Evolutionary conservation across 1,140 invertebrate species (phyloP), one percentile per base, ranked within the genome.

Genomic region (Calliphora vicina): DNA sequence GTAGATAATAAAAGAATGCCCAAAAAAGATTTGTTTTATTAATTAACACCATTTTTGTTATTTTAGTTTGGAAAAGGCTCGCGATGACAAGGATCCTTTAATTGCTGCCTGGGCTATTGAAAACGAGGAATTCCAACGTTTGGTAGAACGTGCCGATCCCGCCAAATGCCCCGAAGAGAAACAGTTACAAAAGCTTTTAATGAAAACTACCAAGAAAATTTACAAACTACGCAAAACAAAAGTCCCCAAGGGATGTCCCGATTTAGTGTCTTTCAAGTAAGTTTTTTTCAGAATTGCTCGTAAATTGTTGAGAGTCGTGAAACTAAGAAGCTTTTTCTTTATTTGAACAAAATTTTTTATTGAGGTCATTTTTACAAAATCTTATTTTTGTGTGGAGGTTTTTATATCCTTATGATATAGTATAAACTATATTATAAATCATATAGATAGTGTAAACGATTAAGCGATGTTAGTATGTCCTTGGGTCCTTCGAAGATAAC

Each of bases 251-350:
- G 95, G 96, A 82, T 96, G 97, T 89, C 97, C 97, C 1, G 97
- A 98, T 90, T 92, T 97, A 83, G 95, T 97, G 85, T 97, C 96
- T 25, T 98, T 99, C 91, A 97, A 97, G 97, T 98, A 91, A 94
- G 95, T 94, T n/a, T n/a, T n/a, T n/a, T n/a, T n/a, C n/a, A n/a
- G n/a, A n/a, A n/a, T n/a, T n/a, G n/a, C n/a, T n/a, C n/a, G n/a
- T n/a, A n/a, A n/a, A n/a, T n/a, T n/a, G n/a, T n/a, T n/a, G n/a
- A n/a, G n/a, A n/a, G n/a, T n/a, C n/a, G n/a, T n/a, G n/a, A n/a
- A n/a, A n/a, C n/a, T n/a, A n/a, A n/a, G n/a, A n/a, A n/a, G n/a
- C n/a, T n/a, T n/a, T n/a, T n/a, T n/a, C n/a, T n/a, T n/a, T n/a
- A n/a, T n/a, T n/a, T n/a, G n/a, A n/a, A n/a, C n/a, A n/a, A n/a